Base-by-base conservation (phyloP, 1,140 invertebrate genomes). In the Drosophila elegans region DNA sequence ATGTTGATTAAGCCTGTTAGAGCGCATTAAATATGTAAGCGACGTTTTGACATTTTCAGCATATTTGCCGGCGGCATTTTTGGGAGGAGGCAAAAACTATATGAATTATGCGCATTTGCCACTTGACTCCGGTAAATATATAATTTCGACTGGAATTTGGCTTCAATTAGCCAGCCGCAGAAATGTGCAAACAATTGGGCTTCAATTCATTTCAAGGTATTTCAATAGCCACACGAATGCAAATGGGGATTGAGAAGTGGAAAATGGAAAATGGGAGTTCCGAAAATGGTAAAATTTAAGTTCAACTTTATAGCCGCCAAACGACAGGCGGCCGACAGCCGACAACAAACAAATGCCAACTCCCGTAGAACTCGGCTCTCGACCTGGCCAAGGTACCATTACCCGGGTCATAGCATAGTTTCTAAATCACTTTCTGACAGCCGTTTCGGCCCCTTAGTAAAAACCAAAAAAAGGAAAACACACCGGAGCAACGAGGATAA, bases 381-480 rank as follows among this genome's bases (percentile, higher is more conserved):
- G 51, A 74, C 63, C 72, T 68, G 74, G 48, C 41, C 41, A 60
- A 76, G 74, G 44, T 45, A 67, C 29, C 29, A 32, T 32, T 32
- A 32, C 45, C 57, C 69, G 39, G 52, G 69, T 61, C 69, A 63
- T 69, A 57, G 83, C 83, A 86, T 88, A 86, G 82, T 86, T 86
- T 86, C 82, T 86, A 86, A 86, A 86, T 86, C 82, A 86, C 83
- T 88, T 88, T 67, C 83, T 86, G 82, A 88, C 82, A 86, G 82
- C 78, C 82, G 69, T 67, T 86, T 69, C 78, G 68, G 52, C 53
- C 41, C 41, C 52, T 27, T 32, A 41, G 41, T 42, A 44, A 60
- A 34, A 10, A 13, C 4, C 10, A 34, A 27, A 39, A 42, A 27
- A 49, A 61, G 66, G 49, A 36, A 52, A 53, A 64, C 64, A 57